Percentiles rank a stretch among this genome's conserved stretches.
These are phyloP conservation scores for Scrobipalpa atriplicella DNA, from an alignment of 2,888 invertebrate genomes.

Conservation along the genomic window DNA sequence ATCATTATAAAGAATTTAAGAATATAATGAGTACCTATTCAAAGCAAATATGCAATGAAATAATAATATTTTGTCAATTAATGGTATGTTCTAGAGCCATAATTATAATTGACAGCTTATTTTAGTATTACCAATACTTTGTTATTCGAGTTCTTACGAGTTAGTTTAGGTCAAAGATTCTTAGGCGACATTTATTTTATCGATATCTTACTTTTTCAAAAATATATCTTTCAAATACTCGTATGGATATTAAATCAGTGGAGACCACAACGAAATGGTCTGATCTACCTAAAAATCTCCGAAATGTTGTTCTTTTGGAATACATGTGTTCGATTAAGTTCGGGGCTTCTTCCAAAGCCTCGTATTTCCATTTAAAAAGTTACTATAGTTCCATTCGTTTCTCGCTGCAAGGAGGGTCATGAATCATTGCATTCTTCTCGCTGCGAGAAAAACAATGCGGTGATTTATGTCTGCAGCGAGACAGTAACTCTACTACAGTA, in stretches of 20 bases:
- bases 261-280: background rate
- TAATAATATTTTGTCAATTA: slow-evolving; percentile 15
- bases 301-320: no score
- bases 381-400: no score
- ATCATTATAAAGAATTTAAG: slow-evolving; percentile 37
- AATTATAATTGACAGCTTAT: slow-evolving; percentile 20
- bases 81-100: slow-evolving; percentile 14
- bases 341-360: no score
- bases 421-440: no score
- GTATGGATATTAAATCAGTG: background rate
- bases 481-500: no score
- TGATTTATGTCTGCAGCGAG: no score
- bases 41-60: slow-evolving; percentile 30
- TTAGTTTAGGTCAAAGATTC: background rate
- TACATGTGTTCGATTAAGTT: no score
- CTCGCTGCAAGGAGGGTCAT: no score
- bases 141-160: slow-evolving; percentile 8
- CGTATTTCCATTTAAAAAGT: no score
- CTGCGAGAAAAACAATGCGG: no score
- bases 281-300: no score
- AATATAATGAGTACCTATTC: slow-evolving; percentile 43
- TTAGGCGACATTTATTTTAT: background rate
- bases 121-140: slow-evolving; percentile 22
- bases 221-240: background rate
- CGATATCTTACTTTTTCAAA: background rate